These are phyloP conservation scores for Neuroterus valhalla DNA, from an alignment of 1,140 invertebrate genomes.

Conservation along the genomic window DNA sequence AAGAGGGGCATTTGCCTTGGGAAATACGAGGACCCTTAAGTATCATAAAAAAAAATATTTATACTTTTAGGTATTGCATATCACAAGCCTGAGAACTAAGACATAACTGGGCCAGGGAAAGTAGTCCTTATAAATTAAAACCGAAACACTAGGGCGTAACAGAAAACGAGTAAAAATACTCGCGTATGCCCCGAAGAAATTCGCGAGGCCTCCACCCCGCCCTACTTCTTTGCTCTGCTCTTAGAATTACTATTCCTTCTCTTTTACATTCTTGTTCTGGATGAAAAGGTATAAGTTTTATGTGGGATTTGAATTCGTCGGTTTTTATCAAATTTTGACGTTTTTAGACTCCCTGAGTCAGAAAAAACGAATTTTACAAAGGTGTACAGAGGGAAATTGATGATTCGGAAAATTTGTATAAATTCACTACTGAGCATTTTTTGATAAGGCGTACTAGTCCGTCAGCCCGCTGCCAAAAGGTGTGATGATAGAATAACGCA, in stretches of 20 bases:
- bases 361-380: too few species aligned
- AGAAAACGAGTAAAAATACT: constrained; percentile 20
- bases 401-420: too few species aligned
- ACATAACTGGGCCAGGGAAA: constrained; percentile 17
- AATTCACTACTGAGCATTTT: too few species aligned
- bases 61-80: constrained; percentile 21
- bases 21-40: constrained; percentile 14
- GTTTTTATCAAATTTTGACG: too few species aligned
- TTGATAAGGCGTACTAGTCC: too few species aligned
- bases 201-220: neutral
- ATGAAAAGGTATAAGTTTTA: too few species aligned
- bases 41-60: constrained; percentile 1
- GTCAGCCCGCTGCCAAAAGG: too few species aligned
- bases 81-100: constrained; percentile 3
- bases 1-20: constrained; percentile 10
- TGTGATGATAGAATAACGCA: too few species aligned
- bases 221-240: neutral
- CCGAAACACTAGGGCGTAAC: constrained; percentile 10
- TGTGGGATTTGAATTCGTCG: too few species aligned
- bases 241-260: neutral
- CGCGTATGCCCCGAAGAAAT: constrained; percentile 22
- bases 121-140: constrained; percentile 30
- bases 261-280: too few species aligned
- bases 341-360: too few species aligned
- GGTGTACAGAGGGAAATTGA: too few species aligned